A percentile compares a stretch with the other conserved stretches of the same genome.
phyloP scores from a whole-genome alignment of 2,797 vertebrate genomes.

The Siniperca obscura region DNA sequence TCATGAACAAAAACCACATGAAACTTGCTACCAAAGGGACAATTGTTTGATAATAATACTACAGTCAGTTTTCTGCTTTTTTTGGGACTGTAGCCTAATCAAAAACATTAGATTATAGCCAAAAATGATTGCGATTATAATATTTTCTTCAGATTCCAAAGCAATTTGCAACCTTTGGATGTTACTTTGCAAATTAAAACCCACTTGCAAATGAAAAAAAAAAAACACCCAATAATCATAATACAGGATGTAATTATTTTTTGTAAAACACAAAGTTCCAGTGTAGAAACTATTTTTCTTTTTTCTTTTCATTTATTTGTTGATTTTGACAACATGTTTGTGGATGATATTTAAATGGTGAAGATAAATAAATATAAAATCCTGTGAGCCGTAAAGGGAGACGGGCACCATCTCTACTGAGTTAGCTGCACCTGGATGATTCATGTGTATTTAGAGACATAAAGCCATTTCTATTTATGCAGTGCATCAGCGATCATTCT shows the following conservation, averaged over 20 bases:
- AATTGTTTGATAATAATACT: slow-evolving; percentile 2
- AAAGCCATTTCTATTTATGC: slow-evolving; percentile 38
- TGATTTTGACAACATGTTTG: neutral
- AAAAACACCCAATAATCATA: neutral
- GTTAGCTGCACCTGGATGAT: slow-evolving; percentile 22
- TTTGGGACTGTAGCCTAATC: neutral
- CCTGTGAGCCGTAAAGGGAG: slow-evolving; percentile 11
- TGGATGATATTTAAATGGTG: neutral
- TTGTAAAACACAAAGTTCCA: neutral
- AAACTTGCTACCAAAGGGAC: neutral
- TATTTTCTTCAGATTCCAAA: neutral
- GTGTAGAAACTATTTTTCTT: neutral
- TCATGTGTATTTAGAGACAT: slow-evolving; percentile 35
- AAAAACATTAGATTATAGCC: neutral
- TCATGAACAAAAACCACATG: neutral
- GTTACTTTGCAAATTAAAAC: slow-evolving; percentile 5
- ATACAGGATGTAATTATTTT: neutral
- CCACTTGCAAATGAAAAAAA: neutral
- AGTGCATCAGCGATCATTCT: slow-evolving; percentile 29
- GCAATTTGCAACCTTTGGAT: slow-evolving; percentile 8
- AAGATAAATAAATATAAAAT: slow-evolving; percentile 9
- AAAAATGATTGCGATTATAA: slow-evolving; percentile 10
- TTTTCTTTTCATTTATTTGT: neutral
- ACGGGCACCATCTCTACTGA: slow-evolving; percentile 3
- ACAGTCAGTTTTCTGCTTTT: neutral